Base-by-base conservation (phyloP, 2,888 invertebrate genomes). In the Trichopoda pennipes region DNA sequence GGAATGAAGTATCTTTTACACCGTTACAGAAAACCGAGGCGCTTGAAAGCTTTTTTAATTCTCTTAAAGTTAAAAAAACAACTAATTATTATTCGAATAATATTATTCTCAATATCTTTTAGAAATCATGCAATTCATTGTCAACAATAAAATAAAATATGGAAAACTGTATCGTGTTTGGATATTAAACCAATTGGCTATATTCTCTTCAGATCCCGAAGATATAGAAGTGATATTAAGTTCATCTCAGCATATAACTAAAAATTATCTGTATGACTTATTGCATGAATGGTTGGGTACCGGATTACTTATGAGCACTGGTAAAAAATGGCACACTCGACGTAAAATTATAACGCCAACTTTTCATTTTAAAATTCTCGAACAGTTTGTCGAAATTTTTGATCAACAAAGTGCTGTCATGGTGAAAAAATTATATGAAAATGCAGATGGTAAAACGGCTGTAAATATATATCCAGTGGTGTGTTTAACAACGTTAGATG, bases 311-410 rank as follows among this genome's bases (percentile, higher is more conserved):
- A 76, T 91, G 23, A 91, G 91, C 78, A 88, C 87, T 0, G 90
- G 89, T 14, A 86, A 89, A 8, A 94, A 93, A 91, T 96, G 96
- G 96, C 93, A 92, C 86, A 90, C 91, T 2, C 92, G 94, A 47
- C 92, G 96, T 28, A 95, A 94, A 89, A 93, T 95, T 80, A 90
- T 96, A 80, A 95, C 95, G 0, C 85, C 85, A 21, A 74, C 85
- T 17, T 85, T 85, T 63, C 85, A 85, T 17, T 85, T 85, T 66
- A 85, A 89, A 87, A 95, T 96, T 73, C 90, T 96, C 32, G 94
- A 95, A 87, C 93, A 95, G 86, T 96, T 95, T 88, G 90, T 95
- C 6, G 94, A 94, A 9, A 93, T 95, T 0, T 95, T 96, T 88
- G 93, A 95, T 86, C 93, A 93, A 81, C 94, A 95, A 83, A 92